Base-by-base conservation (phyloP, 2,113 vertebrate species). In the Channa maculata region DNA sequence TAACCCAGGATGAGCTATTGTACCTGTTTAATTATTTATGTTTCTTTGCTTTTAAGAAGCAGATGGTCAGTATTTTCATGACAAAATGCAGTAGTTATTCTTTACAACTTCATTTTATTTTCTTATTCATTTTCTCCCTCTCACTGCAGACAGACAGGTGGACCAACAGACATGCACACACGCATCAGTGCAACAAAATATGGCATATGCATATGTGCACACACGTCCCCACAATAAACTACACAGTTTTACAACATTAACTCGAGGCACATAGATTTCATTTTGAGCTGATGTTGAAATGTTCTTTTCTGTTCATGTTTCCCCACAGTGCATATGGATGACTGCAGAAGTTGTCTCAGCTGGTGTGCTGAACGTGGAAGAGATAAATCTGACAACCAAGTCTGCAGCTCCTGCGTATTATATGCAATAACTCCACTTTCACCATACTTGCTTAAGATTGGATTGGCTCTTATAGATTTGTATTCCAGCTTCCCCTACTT, bases 11-110 rank as follows among this genome's bases (percentile, higher is more conserved):
- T 80, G 55, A 80, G 77, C 57, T 15, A 34, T 68, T 76, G 46
- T 67, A 66, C 33, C 45, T 43, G 46, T 1, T 88, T 63, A 86
- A 82, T 83, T 49, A 85, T 85, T 84, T 50, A 84, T 80, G 76
- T 8, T 44, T 65, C 24, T 36, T 48, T 57, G 24, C 64, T 78
- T 67, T 68, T 65, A 75, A 70, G 45, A 58, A 24, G 38, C 7
- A 38, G 53, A 8, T 54, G 65, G 52, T 24, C 1, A 24, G 24
- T 24, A 24, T 24, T 24, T 24, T 24, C 24, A 24, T 24, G 24
- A 24, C 24, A 24, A 24, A 24, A 24, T 24, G 24, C 24, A 24
- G 24, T 24, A 24, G 45, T 50, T 64, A 48, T 58, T 43, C 5
- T 64, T 64, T 9, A 45, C 37, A 12, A 37, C 36, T 75, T 65